Evolutionary conservation across 2,888 invertebrate genomes (phyloP).

Genomic region (Drosophila mulleri): DNA sequence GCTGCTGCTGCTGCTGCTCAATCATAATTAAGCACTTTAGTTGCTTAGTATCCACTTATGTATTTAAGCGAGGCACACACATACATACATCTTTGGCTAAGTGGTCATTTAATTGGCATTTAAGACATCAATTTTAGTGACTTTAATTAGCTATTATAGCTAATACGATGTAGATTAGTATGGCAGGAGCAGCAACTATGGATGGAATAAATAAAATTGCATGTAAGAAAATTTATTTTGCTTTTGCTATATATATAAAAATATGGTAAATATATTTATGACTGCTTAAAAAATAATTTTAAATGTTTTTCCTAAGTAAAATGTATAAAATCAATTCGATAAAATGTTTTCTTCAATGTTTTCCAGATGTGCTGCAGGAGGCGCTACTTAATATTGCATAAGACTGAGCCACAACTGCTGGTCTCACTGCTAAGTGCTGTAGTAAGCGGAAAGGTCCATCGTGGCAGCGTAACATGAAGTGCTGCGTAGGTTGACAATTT

Average conservation of each 20-base stretch:
- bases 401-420: background rate
- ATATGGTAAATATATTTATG: too few relatives aligned
- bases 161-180: background rate
- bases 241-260: background rate
- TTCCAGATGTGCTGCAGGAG: background rate
- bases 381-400: slow-evolving; percentile 5
- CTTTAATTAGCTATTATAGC: background rate
- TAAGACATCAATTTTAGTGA: background rate
- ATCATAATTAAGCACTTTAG: slow-evolving; percentile 48
- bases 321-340: background rate
- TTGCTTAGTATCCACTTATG: slow-evolving; percentile 7
- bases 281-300: background rate
- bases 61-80: background rate
- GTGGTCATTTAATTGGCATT: slow-evolving; percentile 15
- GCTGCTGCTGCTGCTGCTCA: slow-evolving; percentile 27
- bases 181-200: background rate
- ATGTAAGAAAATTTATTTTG: background rate
- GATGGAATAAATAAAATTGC: too few relatives aligned
- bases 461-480: slow-evolving; percentile 11
- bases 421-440: background rate
- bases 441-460: slow-evolving; percentile 36
- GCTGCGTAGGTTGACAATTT: slow-evolving; percentile 26
- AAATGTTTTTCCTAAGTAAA: background rate
- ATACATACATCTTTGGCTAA: background rate
- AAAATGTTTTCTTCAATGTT: background rate